Percentiles rank a stretch among this genome's conserved stretches.
These are phyloP conservation scores for Cydia pomonella DNA, from an alignment of 1,140 invertebrate genomes.

Conservation along the genomic window DNA sequence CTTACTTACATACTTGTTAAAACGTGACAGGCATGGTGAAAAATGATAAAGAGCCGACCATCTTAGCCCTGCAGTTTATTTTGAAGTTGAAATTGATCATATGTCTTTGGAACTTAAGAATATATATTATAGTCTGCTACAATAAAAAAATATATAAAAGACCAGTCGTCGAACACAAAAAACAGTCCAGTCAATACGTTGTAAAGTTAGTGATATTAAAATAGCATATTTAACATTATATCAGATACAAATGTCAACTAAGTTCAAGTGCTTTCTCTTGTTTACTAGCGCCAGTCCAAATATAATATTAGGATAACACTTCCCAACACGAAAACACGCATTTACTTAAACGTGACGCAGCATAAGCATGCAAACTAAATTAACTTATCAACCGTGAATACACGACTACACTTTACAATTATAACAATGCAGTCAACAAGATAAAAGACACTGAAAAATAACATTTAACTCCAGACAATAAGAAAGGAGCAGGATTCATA, in stretches of 20 bases:
- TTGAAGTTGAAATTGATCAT: too few species aligned
- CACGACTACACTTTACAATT: slow-evolving; percentile 11
- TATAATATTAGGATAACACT: slow-evolving; percentile 29
- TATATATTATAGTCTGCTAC: neutral
- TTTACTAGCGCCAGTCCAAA: slow-evolving; percentile 11
- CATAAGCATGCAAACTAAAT: slow-evolving; percentile 48
- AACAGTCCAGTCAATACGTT: too few species aligned
- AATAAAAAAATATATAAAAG: neutral
- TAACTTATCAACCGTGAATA: slow-evolving; percentile 52
- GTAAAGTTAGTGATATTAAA: too few species aligned
- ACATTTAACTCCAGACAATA: neutral
- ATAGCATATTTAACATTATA: neutral
- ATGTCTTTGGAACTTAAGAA: neutral
- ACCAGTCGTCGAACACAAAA: too few species aligned
- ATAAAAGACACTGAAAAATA: slow-evolving; percentile 14
- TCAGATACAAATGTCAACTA: slow-evolving; percentile 1
- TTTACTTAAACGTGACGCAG: slow-evolving; percentile 35
- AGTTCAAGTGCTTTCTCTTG: slow-evolving; percentile 2
- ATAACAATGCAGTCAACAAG: slow-evolving; percentile 40
- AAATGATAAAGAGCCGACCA: too few species aligned
- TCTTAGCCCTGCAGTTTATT: too few species aligned
- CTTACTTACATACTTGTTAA: too few species aligned
- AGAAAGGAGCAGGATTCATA: neutral
- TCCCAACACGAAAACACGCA: slow-evolving; percentile 23
- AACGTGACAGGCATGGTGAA: too few species aligned